A percentile compares a stretch with the other conserved stretches of the same genome.
Evolutionary conservation across 2,113 vertebrate species (phyloP).

Genomic region (Benitochromis conjunctus): DNA sequence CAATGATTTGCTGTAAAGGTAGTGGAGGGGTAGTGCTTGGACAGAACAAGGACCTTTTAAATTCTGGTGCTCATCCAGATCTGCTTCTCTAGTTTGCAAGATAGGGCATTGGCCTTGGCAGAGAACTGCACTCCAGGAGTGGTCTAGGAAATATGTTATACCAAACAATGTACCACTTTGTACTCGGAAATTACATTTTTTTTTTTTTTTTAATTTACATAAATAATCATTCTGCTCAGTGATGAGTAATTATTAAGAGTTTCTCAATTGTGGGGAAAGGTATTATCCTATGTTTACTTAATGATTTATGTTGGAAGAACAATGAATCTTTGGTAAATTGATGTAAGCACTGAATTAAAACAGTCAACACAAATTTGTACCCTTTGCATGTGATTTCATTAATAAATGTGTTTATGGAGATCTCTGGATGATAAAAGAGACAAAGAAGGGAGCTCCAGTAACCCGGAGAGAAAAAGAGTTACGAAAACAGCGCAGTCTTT

Average conservation of each 20-base stretch:
- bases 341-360: background rate
- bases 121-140: background rate
- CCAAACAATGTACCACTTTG: background rate
- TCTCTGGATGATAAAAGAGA: background rate
- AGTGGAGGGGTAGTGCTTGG: background rate
- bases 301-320: background rate
- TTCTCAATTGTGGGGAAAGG: background rate
- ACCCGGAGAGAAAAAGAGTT: conserved; percentile 17
- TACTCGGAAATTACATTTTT: background rate
- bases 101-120: background rate
- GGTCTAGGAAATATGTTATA: background rate
- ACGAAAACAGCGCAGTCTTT: conserved; percentile 12
- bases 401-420: background rate
- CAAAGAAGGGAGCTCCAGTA: background rate
- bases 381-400: background rate
- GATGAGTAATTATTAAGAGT: background rate
- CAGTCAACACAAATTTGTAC: background rate
- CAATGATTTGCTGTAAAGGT: background rate
- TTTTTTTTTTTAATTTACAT: rapidly evolving
- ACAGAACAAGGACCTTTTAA: background rate
- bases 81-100: background rate
- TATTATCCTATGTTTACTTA: background rate
- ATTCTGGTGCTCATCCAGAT: background rate
- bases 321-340: background rate
- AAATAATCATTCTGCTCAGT: background rate